These are phyloP conservation scores for Doryteuthis pealeii DNA, from an alignment of 1,140 invertebrate genomes.

Conservation along the genomic window DNA sequence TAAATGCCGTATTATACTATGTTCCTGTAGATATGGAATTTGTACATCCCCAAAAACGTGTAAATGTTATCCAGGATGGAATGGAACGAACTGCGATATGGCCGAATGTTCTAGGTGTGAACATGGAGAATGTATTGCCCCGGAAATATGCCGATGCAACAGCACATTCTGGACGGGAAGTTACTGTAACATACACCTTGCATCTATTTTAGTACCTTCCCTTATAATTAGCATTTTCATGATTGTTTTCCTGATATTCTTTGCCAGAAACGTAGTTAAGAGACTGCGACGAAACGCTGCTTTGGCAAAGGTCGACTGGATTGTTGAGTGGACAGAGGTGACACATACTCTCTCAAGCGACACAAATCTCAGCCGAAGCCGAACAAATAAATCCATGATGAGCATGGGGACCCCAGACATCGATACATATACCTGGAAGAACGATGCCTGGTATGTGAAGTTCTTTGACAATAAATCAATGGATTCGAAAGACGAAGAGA, in stretches of 20 bases:
- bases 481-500: constrained; percentile 21
- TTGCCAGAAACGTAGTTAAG: background rate
- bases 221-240: background rate
- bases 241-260: background rate
- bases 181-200: background rate
- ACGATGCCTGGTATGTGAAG: background rate
- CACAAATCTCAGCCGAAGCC: background rate
- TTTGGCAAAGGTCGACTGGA: background rate
- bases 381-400: background rate
- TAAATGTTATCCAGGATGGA: constrained; percentile 28
- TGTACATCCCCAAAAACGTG: constrained; percentile 25
- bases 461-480: constrained; percentile 20
- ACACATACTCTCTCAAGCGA: background rate
- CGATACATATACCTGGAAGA: background rate
- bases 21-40: constrained; percentile 27
- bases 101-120: constrained; percentile 19
- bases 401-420: no score
- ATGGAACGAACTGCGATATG: constrained; percentile 21
- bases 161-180: background rate
- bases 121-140: background rate
- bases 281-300: background rate
- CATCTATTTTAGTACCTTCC: background rate
- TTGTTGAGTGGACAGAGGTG: background rate
- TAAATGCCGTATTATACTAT: constrained; percentile 24
- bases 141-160: background rate